Base-by-base conservation (phyloP, 2,888 invertebrate species). In the Elysia crispata region DNA sequence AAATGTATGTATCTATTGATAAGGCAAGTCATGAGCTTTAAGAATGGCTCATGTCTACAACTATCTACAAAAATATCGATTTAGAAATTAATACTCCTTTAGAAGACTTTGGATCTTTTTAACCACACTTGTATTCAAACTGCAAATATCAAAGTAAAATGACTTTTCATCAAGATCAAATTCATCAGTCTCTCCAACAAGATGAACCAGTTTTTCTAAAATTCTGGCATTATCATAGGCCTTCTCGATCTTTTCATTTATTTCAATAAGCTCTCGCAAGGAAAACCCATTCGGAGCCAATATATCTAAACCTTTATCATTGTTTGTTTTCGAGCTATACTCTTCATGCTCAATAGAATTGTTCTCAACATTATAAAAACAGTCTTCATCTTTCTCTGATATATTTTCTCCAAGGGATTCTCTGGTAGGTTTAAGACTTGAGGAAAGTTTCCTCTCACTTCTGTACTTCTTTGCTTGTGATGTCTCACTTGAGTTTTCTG, bases 231-330 rank as follows among this genome's bases (percentile, higher is more conserved):
- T 76, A 6, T 50, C 31, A 5, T 80, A 76, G 3, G 80, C 80
- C n/a, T 76, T 76, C 54, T 80, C 80, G 31, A 80, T 76, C 72
- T 80, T 76, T 60, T 80, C 80, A 80, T 80, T 80, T n/a, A 80
- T 76, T n/a, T 72, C 25, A 54, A 80, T 76, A 11, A 80, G 66
- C 23, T 80, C 80, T 64, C 64, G 72, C 20, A 80, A 70, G 28
- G 76, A 72, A 31, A 80, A 64, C 20, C 80, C 80, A 73, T 80
- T 80, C n/a, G 76, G 80, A 25, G 80, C 80, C n/a, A 76, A 28
- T 54, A 80, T 76, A 66, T 72, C 72, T 11, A 76, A n/a, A 11
- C 70, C 76, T 50, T 70, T 69, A 30, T 50, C 49, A 33, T 67
- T 41, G 13, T 73, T 60, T 31, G 15, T 20, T 15, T 13, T 57